Conservation (phyloP, 1,140 invertebrate species). For the Drusus annulatus region DNA sequence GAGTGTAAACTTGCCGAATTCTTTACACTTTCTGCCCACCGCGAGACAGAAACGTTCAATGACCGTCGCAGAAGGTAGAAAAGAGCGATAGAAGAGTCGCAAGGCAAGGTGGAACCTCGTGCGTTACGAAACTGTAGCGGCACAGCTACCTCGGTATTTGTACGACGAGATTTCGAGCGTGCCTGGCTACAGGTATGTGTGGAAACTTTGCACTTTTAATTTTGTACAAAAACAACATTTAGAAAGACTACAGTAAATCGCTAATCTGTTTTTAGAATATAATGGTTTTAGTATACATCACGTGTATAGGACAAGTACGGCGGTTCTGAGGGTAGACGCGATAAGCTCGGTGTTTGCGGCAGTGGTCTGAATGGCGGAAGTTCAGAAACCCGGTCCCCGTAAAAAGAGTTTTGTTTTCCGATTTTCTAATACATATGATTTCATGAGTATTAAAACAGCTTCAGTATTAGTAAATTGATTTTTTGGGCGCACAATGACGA, state of each 20-base stretch:
- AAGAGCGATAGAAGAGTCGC: constrained; percentile 13
- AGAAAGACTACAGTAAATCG: background rate
- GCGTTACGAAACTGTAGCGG: constrained; percentile 24
- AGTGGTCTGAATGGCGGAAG: no score
- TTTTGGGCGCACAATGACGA: no score
- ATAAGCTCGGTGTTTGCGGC: no score
- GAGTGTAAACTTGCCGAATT: background rate
- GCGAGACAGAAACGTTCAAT: constrained; percentile 16
- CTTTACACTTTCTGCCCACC: constrained; percentile 5
- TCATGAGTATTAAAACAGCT: no score
- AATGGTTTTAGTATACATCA: no score
- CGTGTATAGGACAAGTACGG: no score
- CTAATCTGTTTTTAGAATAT: no score
- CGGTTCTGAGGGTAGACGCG: no score
- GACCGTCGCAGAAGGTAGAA: background rate
- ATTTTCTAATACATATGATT: no score
- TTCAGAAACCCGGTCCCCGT: no score
- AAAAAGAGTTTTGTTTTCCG: no score
- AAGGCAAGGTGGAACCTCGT: background rate
- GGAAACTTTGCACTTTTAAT: background rate
- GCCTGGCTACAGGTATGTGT: background rate
- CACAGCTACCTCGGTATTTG: background rate
- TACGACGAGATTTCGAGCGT: constrained; percentile 3
- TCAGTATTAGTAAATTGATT: no score
- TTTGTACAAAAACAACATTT: background rate